Base-by-base conservation (phyloP, 2,797 vertebrate species). In the Crocodylus rhombifer region DNA sequence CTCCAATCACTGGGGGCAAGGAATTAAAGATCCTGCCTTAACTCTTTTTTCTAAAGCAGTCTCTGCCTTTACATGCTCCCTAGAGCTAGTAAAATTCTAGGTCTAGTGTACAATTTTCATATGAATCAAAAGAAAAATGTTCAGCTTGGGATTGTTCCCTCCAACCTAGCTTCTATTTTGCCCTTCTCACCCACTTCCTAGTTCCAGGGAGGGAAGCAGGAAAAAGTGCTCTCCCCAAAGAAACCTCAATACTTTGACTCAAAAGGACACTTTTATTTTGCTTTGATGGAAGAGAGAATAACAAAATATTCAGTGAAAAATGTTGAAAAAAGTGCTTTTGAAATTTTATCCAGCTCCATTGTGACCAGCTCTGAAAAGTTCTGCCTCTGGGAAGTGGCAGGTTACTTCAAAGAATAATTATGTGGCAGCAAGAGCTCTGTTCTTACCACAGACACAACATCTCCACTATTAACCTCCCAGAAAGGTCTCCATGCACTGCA, bases 131-230 rank as follows among this genome's bases (percentile, higher is more conserved):
- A 0, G 5, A 28, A 30, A 79, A 42, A 56, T 69, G 1, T 17
- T 63, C 67, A 2, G 0, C 56, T 26, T 0, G 0, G 79, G 21
- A 57, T n/a, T 1, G 2, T 18, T n/a, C 55, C 77, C 61, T 33
- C 0, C 0, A 33, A 62, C 58, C 23, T 56, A 17, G 55, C 8
- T 42, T 42, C 42, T 42, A 10, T 42, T 42, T 71, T 33, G 11
- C 36, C 16, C 30, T 13, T 69, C 36, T 69, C 30, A 18, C 33
- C 14, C 30, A 25, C 20, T 71, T 17, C 67, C 42, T 14, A 25
- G 21, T 71, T 71, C 42, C 67, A 71, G 33, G 8, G 20, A 13
- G n/a, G 6, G 33, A 42, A 25, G 42, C 42, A 42, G 42, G 42
- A 42, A 42, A 42, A 6, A 42, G 20, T 71, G 42, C 30, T 10